phyloP scores from a whole-genome alignment of 2,888 invertebrate species.

The Rhogogaster chlorosoma region DNA sequence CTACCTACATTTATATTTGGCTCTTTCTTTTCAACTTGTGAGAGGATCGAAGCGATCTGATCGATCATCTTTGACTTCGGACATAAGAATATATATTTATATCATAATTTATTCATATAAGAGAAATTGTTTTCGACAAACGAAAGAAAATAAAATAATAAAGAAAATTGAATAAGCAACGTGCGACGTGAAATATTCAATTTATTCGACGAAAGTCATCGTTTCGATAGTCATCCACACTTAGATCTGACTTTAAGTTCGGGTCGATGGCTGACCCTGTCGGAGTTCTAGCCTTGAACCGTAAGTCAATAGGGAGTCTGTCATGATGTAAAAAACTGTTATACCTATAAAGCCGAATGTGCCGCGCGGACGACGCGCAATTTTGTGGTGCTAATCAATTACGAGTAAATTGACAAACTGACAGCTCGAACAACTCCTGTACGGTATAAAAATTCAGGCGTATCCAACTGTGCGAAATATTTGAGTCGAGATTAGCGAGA shows the following conservation, averaged over 20 bases:
- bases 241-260: not conserved
- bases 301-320: not conserved
- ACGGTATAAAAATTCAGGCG: not conserved
- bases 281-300: not conserved
- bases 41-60: not conserved
- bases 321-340: not conserved
- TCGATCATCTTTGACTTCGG: not conserved
- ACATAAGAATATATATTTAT: too few species aligned
- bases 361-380: not conserved
- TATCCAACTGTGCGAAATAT: not conserved
- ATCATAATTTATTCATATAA: too few species aligned
- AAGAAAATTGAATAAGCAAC: too few species aligned
- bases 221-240: not conserved
- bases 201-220: not conserved
- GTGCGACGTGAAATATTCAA: too few species aligned
- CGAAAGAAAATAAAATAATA: too few species aligned
- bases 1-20: not conserved
- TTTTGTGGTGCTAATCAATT: conserved; percentile 8
- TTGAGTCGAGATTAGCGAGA: not conserved
- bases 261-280: conserved; percentile 25
- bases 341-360: not conserved
- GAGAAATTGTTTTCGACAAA: too few species aligned
- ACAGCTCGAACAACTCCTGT: not conserved
- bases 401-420: conserved; percentile 8
- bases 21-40: not conserved